Base-by-base conservation (phyloP, 2,888 invertebrate genomes). In the Octodonta nipae region DNA sequence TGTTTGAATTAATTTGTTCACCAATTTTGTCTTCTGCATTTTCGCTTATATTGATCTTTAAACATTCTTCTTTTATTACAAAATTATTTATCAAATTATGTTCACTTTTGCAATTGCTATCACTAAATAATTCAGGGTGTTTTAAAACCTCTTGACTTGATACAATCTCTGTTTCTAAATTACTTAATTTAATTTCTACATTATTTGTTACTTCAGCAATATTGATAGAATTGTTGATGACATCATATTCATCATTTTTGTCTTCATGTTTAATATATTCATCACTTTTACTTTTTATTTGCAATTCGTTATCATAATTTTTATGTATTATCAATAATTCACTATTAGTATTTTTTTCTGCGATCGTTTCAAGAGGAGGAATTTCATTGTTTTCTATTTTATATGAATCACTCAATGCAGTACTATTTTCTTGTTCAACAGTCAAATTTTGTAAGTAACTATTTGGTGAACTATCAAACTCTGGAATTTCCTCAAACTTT, bases 1-100 rank as follows among this genome's bases (percentile, higher is more conserved):
- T n/a, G n/a, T 10, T 15, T 13, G 13, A n/a, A 6, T 3, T 28
- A 15, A 14, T 15, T 22, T 4, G 22, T 22, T 22, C 22, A 25
- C 13, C 25, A 25, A n/a, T 10, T 25, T 25, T 25, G 25, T 25
- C 25, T n/a, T 12, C 10, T 12, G 5, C 25, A 25, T 25, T n/a
- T n/a, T n/a, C n/a, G n/a, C n/a, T n/a, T n/a, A n/a, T n/a, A n/a
- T n/a, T n/a, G n/a, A n/a, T n/a, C n/a, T n/a, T n/a, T n/a, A n/a
- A n/a, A n/a, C n/a, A n/a, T n/a, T n/a, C n/a, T n/a, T n/a, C n/a
- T n/a, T n/a, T n/a, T n/a, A n/a, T n/a, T n/a, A n/a, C n/a, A n/a
- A n/a, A n/a, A n/a, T n/a, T n/a, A n/a, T n/a, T n/a, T n/a, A n/a
- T n/a, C n/a, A n/a, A n/a, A n/a, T n/a, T n/a, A n/a, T n/a, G n/a